These are phyloP conservation scores for Lacanobia wlatinum DNA, from an alignment of 2,888 invertebrate genomes.

Conservation along the genomic window DNA sequence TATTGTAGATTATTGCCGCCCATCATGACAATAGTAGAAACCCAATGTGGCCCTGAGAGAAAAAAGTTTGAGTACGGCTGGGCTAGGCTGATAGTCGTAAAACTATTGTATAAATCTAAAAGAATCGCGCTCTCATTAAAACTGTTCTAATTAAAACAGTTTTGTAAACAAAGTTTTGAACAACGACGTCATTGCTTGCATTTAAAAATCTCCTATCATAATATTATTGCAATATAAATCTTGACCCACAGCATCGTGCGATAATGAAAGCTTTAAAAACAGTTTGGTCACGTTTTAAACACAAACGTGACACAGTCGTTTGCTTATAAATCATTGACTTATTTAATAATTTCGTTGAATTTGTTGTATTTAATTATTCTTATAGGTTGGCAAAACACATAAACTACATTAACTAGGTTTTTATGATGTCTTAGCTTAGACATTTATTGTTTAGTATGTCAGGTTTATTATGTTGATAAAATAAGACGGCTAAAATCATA, in stretches of 20 bases:
- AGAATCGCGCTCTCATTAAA: neutral
- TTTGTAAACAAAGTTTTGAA: neutral
- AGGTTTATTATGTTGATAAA: neutral
- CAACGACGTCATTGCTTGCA: neutral
- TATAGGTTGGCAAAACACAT: neutral
- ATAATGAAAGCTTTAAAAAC: neutral
- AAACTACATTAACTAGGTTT: neutral
- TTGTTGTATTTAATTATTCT: neutral
- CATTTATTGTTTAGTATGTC: neutral
- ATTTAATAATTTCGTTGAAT: neutral
- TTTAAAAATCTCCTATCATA: neutral
- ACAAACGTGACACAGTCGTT: neutral
- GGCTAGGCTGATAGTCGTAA: no score
- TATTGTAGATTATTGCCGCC: no score
- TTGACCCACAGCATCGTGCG: neutral
- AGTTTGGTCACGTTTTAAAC: slow-evolving; percentile 18
- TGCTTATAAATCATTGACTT: slow-evolving; percentile 8
- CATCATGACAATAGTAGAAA: no score
- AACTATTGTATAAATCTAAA: no score
- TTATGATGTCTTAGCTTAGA: neutral
- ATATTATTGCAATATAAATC: neutral
- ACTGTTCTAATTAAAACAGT: neutral
- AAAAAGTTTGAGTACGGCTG: no score
- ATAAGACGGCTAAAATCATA: neutral
- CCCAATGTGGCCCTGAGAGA: no score